Percentiles rank a stretch among this genome's conserved stretches.
phyloP scores from a whole-genome alignment of 1,140 invertebrate species.

The Magallana gigas region DNA sequence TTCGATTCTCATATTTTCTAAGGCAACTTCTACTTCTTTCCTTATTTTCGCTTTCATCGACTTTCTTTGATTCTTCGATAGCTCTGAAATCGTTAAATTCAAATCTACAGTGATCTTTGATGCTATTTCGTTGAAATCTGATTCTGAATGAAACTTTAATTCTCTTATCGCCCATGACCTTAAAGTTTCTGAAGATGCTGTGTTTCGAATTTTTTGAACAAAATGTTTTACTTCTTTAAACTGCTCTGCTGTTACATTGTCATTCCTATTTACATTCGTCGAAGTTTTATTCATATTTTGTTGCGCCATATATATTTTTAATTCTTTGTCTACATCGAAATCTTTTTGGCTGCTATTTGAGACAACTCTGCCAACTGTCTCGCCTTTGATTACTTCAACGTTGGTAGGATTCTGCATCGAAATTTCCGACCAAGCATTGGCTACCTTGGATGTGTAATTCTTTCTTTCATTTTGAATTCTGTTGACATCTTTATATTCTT shows the following conservation, averaged over 20 bases:
- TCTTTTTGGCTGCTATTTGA: not conserved
- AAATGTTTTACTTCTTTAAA: not conserved
- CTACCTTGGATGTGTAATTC: not conserved
- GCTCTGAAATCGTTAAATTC: not conserved
- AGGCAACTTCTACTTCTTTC: constrained; percentile 21
- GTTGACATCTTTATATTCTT: not conserved
- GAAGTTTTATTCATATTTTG: not conserved
- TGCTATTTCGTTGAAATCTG: not conserved
- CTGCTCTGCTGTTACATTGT: not conserved
- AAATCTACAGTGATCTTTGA: not conserved
- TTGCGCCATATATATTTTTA: not conserved
- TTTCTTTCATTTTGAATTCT: not conserved
- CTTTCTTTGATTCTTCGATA: constrained; percentile 39
- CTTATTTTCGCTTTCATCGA: not conserved
- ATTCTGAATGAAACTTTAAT: constrained; percentile 15
- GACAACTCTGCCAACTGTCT: not conserved
- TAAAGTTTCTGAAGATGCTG: not conserved
- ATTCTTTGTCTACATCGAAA: not conserved
- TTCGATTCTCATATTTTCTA: constrained; percentile 6
- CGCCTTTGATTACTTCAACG: not conserved
- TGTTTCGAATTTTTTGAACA: constrained; percentile 1
- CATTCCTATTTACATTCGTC: not conserved
- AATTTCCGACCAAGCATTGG: constrained; percentile 17
- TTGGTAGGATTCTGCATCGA: constrained; percentile 2
- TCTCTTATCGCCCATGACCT: not conserved